A percentile compares a stretch with the other conserved stretches of the same genome.
Evolutionary conservation across 2,888 invertebrate genomes (phyloP).

Genomic region (Hypsopygia costalis): DNA sequence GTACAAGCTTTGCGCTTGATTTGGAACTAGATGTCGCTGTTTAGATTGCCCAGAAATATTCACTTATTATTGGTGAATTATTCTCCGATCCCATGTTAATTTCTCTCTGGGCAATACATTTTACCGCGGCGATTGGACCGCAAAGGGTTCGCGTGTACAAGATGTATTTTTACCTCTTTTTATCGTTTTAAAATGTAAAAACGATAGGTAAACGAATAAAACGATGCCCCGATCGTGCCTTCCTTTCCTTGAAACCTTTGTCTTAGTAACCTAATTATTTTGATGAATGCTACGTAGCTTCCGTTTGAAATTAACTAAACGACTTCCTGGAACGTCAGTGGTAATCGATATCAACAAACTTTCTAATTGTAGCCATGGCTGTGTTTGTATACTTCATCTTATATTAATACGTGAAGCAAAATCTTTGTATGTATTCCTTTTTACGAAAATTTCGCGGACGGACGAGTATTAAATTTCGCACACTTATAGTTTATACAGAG

Average conservation of each 20-base stretch:
- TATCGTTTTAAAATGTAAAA: constrained; percentile 7
- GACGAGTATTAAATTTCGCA: too few species aligned
- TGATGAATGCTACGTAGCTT: neutral
- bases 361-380: too few species aligned
- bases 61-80: constrained; percentile 33
- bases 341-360: constrained; percentile 2
- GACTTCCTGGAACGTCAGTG: constrained; percentile 1
- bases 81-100: constrained; percentile 26
- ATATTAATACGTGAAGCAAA: too few species aligned
- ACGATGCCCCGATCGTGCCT: neutral
- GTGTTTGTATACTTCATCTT: too few species aligned
- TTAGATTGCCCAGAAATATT: too few species aligned
- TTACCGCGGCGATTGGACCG: constrained; percentile 31
- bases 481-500: too few species aligned
- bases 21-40: too few species aligned
- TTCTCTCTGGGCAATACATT: constrained; percentile 35
- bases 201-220: constrained; percentile 1
- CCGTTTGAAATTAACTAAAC: neutral
- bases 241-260: neutral
- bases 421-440: too few species aligned
- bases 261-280: constrained; percentile 3
- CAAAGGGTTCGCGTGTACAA: constrained; percentile 44
- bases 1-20: too few species aligned
- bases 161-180: constrained; percentile 34
- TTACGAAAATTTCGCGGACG: too few species aligned